Evolutionary conservation across 2,888 invertebrate genomes (phyloP).

Genomic region (Leucoma salicis): DNA sequence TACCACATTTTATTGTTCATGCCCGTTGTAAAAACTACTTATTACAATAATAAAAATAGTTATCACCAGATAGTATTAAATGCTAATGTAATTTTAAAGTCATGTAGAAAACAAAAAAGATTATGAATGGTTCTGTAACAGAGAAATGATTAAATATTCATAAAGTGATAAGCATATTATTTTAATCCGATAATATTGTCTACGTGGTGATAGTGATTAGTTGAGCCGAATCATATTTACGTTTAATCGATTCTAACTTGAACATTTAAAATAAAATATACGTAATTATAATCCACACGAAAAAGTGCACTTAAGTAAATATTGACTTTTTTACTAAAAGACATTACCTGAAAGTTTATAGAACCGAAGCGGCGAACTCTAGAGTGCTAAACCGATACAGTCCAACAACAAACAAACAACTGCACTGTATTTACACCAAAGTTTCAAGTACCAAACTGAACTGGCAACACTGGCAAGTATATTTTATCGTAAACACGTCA

Average conservation of each 20-base stretch:
- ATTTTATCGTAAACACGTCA: constrained; percentile 50
- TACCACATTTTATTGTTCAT: too few relatives aligned
- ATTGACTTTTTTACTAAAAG: not conserved
- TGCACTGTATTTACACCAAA: constrained; percentile 27
- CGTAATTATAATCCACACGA: too few relatives aligned
- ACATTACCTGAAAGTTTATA: constrained; percentile 47
- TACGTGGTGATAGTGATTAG: not conserved
- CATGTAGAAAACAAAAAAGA: too few relatives aligned
- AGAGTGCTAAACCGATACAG: constrained; percentile 12
- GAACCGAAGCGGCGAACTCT: constrained; percentile 39
- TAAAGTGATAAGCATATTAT: constrained; percentile 25
- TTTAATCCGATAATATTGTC: constrained; percentile 25
- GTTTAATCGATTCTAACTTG: too few relatives aligned
- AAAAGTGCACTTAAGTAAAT: not conserved
- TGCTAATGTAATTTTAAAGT: constrained; percentile 3
- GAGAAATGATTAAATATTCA: constrained; percentile 10
- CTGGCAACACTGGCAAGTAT: not conserved
- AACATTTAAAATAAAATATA: too few relatives aligned
- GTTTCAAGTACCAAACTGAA: constrained; percentile 27
- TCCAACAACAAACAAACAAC: constrained; percentile 25
- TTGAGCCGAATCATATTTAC: too few relatives aligned
- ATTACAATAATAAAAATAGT: too few relatives aligned
- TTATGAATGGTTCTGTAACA: not conserved
- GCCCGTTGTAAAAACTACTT: too few relatives aligned
- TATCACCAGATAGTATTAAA: too few relatives aligned